Base-by-base conservation (phyloP, 2,113 vertebrate genomes). In the Platichthys stellatus region DNA sequence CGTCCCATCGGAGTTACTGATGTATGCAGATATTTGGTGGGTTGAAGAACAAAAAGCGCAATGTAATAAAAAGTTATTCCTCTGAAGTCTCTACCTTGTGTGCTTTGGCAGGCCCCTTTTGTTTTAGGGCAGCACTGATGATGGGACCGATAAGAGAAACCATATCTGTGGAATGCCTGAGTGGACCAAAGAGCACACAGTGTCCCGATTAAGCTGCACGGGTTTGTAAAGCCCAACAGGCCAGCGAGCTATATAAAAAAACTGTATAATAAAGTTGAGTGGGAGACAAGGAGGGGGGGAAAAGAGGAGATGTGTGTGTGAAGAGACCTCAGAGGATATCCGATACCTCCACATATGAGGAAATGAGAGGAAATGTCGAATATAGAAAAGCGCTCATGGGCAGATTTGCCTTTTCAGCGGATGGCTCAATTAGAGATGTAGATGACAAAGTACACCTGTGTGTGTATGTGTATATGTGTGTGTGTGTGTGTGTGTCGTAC, bases 381-480 rank as follows among this genome's bases (percentile, higher is more conserved):
- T 78, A 78, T 69, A 88, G 72, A 75, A 85, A 83, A 83, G 63
- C 5, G 70, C 86, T 89, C 54, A 38, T 78, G 75, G 79, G 81
- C 84, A 89, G 64, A 88, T 88, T 77, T 69, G 80, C 62, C 71
- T 85, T 83, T 80, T 71, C 65, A 85, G 49, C n/a, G 59, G 66
- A 64, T 81, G 87, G 59, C 76, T 86, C 66, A 89, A 88, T 92
- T 86, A 86, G 81, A 81, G 53, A 86, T 51, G 69, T 43, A 66
- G 74, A 84, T 81, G 83, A 83, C 85, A 85, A 80, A 69, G 76
- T 62, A 76, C 60, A 77, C 73, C 49, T 82, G 75, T 70, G 15
- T 20, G 31, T 82, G 75, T 70, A 9, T 63, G 24, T 40, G 28
- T 20, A 17, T 35, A 28, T 35, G 26, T 18, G 28, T 82, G 75